Percentiles rank a stretch among this genome's conserved stretches.
phyloP scores from a whole-genome alignment of 2,797 vertebrate species.

The Melanotaenia nigrans region DNA sequence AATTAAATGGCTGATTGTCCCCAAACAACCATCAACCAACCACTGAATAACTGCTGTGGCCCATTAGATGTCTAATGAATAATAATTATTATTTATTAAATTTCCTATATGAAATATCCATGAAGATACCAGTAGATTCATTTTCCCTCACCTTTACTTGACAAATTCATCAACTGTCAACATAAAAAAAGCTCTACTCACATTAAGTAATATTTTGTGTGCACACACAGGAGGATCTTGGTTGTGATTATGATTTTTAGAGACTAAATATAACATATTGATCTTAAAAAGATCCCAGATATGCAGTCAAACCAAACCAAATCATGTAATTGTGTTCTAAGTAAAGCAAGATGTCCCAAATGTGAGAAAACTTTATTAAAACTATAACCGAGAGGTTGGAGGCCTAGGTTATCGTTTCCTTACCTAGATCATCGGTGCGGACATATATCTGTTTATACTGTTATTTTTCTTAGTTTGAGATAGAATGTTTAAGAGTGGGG shows the following conservation, averaged over 20 bases:
- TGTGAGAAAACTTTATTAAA: not conserved
- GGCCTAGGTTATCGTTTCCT: too few species aligned
- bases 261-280: not conserved
- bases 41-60: not conserved
- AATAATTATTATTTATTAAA: not conserved
- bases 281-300: not conserved
- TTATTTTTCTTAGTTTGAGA: not conserved
- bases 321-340: not conserved
- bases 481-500: too few species aligned
- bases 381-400: not conserved
- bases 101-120: not conserved
- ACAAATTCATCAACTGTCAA: not conserved
- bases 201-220: not conserved
- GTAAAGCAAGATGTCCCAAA: not conserved
- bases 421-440: too few species aligned
- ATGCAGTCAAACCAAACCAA: not conserved
- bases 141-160: not conserved
- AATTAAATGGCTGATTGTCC: not conserved
- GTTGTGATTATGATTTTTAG: not conserved
- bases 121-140: not conserved
- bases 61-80: too few species aligned
- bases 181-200: not conserved
- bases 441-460: not conserved
- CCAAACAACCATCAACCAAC: not conserved
- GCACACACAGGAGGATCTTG: not conserved